These are phyloP conservation scores for Protosalanx chinensis DNA, from an alignment of 2,797 vertebrate species.

Conservation along the genomic window DNA sequence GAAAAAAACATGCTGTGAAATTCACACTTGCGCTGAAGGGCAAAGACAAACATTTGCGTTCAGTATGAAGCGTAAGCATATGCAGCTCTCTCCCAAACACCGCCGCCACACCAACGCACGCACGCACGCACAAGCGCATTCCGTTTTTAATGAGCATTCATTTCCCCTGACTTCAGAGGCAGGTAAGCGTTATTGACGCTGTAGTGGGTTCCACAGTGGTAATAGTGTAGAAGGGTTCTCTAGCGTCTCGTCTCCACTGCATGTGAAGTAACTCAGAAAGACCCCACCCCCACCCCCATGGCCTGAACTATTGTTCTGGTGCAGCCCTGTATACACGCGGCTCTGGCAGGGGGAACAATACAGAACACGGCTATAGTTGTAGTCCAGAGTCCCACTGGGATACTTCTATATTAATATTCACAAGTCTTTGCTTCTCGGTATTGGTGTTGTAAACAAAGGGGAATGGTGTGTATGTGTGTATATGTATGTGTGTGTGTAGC, in stretches of 20 bases:
- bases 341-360: not conserved
- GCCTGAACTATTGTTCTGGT: not conserved
- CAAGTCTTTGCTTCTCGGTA: not conserved
- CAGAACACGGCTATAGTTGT: conserved; percentile 1
- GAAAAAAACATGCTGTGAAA: not conserved
- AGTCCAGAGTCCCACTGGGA: not conserved
- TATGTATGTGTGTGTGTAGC: not conserved
- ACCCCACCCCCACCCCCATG: too few species aligned
- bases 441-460: not conserved
- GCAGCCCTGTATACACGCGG: too few species aligned
- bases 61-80: conserved; percentile 21
- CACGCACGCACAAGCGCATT: conserved; percentile 27
- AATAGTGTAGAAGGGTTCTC: conserved; percentile 53
- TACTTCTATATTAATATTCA: conserved; percentile 6
- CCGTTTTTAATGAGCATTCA: conserved; percentile 69
- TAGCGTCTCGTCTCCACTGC: conserved; percentile 60
- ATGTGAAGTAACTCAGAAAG: conserved; percentile 19
- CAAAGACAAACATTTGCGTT: conserved; percentile 22
- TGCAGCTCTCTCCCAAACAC: conserved; percentile 1
- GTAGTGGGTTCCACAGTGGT: conserved; percentile 53
- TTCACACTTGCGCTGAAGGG: conserved; percentile 20
- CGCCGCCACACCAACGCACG: conserved; percentile 17
- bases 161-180: conserved; percentile 61
- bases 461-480: not conserved
- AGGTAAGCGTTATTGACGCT: conserved; percentile 63